Base-by-base conservation (phyloP, 2,113 vertebrate genomes). In the Glaucidium brasilianum region DNA sequence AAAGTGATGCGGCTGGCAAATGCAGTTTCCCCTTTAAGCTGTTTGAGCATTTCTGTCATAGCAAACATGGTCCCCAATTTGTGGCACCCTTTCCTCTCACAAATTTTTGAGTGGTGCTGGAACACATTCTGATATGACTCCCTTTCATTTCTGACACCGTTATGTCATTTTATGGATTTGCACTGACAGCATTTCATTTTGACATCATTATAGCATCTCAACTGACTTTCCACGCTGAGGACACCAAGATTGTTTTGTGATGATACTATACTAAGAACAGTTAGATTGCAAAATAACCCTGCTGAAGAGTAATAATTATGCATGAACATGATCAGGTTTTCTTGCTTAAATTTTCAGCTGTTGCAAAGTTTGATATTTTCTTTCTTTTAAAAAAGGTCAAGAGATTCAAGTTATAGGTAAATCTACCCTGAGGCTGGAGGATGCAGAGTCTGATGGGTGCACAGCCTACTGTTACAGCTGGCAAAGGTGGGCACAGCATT, bases 131-230 rank as follows among this genome's bases (percentile, higher is more conserved):
- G 94, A 89, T 97, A 97, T 97, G 69, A 97, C 96, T 97, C 96
- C 90, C 95, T 98, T 97, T 98, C 94, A 97, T 96, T 98, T 91
- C 91, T 98, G 97, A 98, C 98, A 98, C 92, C 27, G 30, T 96
- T 98, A 97, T 96, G 95, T 96, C 97, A 96, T 83, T 97, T 97
- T 92, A 76, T 84, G 95, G 96, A 98, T 94, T 93, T 92, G 80
- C 23, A 1, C 96, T 98, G 97, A 98, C 98, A 98, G 97, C 96
- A 88, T 96, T 98, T 98, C 97, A 97, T 98, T 98, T 97, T 2
- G 69, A 95, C 95, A 97, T 97, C 95, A 94, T 98, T 97, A 96
- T 75, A 97, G 91, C 96, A 94, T 95, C 95, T 97, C 92, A 97
- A 45, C 96, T 95, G 96, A 95, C 95, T 98, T 96, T 91, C 60